Evolutionary conservation across 2,113 vertebrate species (phyloP), one percentile per base, ranked within the genome.

Genomic region (Scomber scombrus): DNA sequence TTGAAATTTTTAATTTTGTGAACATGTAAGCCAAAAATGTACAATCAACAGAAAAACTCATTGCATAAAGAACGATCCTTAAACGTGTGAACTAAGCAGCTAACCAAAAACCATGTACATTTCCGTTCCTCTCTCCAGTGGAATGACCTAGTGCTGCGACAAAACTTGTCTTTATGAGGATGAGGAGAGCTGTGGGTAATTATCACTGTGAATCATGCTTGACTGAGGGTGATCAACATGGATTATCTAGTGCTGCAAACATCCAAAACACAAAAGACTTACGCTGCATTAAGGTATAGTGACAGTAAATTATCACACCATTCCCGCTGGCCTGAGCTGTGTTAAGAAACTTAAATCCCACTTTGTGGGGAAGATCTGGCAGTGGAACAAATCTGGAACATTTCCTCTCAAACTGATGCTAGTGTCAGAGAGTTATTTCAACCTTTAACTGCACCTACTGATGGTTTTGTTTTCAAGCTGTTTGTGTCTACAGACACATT

Each of bases 81-180:
- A 3, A 26, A 26, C 3, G 23, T 26, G 23, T 26, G 23, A 26
- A 56, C 5, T 68, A 64, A 81, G 73, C 66, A 89, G 82, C 73
- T n/a, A 40, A 69, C 40, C 62, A 13, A 29, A 45, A 63, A 71
- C 46, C 18, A 8, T 14, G 12, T 8, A 26, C 26, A 68, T 74
- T 68, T 19, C 40, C 14, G 12, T 78, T 81, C 57, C 78, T 57
- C 57, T 78, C 54, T 66, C 12, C 26, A 79, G 54, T 77, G 78
- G 67, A 85, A 88, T 85, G 71, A 85, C 54, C 62, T 50, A 63
- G 52, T 21, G 34, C 52, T 79, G 64, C 57, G 26, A 55, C 61
- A 78, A 52, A 26, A 5, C 15, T 46, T 40, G 14, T 73, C 50
- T 66, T 50, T 7, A 43, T 8, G 60, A 26, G 55, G 60, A 75